Evolutionary conservation across 1,140 invertebrate species (phyloP), one percentile per base, ranked within the genome.

Genomic region (Psix sp.): DNA sequence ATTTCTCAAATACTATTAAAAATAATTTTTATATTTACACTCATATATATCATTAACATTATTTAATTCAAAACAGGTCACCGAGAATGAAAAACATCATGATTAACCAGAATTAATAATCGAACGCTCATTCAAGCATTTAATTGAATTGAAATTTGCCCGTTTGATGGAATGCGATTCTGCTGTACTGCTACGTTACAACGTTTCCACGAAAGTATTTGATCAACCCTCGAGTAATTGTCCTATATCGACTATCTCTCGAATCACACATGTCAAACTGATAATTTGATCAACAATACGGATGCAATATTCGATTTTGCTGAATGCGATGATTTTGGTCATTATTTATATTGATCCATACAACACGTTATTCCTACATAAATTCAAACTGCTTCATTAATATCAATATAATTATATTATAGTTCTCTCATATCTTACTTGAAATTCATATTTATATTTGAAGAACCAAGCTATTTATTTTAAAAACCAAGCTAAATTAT

Each of bases 201-300:
- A 67, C 66, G 62, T 51, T 66, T 70, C 54, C 66, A 60, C 60
- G 66, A 75, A 75, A 75, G 73, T 65, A 75, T 75, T 75, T 71
- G 73, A 75, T 71, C 73, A 71, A 75, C 66, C 66, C 62, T 59
- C 54, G 54, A 70, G 59, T 75, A 70, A 75, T 75, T 75, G 72
- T 75, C 70, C 72, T 66, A 75, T 52, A 75, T 75, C 66, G 72
- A 66, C 65, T 54, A 70, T 75, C 65, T 75, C 65, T 56, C 72
- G 65, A 75, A 75, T 65, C 72, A 75, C 72, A 75, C 65, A 68
- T 70, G 65, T 75, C 72, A 68, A 57, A 65, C 72, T 75, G 72
- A 75, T 75, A 75, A 75, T 75, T 75, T 70, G 65, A 75, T 75
- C 65, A 75, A 63, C 72, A 59, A 67, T 51, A 43, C 46, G 65